These are phyloP conservation scores for Petroica traversi DNA, from an alignment of 2,113 vertebrate species.

Conservation along the genomic window DNA sequence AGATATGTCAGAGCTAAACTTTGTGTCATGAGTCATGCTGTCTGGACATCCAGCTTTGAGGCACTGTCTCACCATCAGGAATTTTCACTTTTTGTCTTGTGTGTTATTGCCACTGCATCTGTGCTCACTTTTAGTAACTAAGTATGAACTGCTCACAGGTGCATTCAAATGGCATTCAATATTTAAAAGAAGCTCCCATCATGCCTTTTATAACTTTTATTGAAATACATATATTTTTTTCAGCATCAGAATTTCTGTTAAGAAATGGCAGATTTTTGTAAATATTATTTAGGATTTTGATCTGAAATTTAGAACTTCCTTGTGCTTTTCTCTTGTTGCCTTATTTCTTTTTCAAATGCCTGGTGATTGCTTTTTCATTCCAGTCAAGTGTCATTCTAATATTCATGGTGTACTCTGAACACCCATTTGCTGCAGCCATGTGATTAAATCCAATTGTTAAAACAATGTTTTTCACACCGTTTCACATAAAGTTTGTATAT, in stretches of 20 bases:
- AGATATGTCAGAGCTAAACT: neutral
- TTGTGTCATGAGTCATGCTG: neutral
- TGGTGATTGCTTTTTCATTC: neutral
- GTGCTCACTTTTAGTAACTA: neutral
- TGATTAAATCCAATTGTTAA: neutral
- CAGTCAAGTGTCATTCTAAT: neutral
- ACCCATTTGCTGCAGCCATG: neutral
- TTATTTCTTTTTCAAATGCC: neutral
- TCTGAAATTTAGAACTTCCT: neutral
- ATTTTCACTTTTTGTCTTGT: neutral
- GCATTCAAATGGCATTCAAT: neutral
- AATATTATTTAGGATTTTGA: neutral
- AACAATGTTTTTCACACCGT: neutral
- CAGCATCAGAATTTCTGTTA: neutral
- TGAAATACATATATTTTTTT: neutral
- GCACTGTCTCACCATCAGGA: neutral
- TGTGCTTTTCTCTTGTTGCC: neutral
- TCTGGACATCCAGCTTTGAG: neutral
- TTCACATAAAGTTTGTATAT: neutral
- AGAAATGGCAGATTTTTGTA: neutral
- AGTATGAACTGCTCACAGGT: neutral
- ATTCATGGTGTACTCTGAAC: neutral
- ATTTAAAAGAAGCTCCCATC: neutral
- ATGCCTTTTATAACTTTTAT: neutral
- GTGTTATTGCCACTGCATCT: neutral